Evolutionary conservation across 1,140 invertebrate species (phyloP).

Genomic region (roundworm (Caenorhabditis elegans)): DNA sequence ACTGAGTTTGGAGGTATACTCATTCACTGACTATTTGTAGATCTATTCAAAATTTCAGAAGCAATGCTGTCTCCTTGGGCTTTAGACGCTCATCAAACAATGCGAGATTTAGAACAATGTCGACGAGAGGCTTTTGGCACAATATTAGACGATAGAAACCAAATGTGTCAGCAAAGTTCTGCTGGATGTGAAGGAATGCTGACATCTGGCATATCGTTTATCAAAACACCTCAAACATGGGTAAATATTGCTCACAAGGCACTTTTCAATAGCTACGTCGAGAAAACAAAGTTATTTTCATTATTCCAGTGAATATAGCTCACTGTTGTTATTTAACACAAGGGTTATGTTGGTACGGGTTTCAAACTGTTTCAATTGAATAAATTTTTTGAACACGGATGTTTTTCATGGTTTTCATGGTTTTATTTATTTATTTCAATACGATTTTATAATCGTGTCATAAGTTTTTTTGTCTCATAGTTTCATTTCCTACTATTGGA

Average conservation of each 20-base stretch:
- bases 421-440: no score
- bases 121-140: conserved; percentile 18
- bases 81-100: background rate
- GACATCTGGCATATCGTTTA: background rate
- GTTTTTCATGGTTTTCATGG: no score
- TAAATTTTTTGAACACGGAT: no score
- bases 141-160: background rate
- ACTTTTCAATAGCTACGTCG: conserved; percentile 6
- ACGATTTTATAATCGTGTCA: no score
- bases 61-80: background rate
- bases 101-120: conserved; percentile 14
- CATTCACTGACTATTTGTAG: no score
- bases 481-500: no score
- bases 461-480: no score
- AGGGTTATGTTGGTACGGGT: background rate
- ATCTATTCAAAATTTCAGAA: no score
- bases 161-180: conserved; percentile 21
- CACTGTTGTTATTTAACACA: background rate
- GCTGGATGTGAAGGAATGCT: conserved; percentile 21
- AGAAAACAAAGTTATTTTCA: background rate
- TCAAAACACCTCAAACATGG: background rate
- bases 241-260: conserved; percentile 12
- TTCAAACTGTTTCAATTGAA: background rate
- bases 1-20: background rate
- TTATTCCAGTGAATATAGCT: background rate